phyloP scores from a whole-genome alignment of 92 coral and sea anemone species.

The Parazoanthus swiftii region DNA sequence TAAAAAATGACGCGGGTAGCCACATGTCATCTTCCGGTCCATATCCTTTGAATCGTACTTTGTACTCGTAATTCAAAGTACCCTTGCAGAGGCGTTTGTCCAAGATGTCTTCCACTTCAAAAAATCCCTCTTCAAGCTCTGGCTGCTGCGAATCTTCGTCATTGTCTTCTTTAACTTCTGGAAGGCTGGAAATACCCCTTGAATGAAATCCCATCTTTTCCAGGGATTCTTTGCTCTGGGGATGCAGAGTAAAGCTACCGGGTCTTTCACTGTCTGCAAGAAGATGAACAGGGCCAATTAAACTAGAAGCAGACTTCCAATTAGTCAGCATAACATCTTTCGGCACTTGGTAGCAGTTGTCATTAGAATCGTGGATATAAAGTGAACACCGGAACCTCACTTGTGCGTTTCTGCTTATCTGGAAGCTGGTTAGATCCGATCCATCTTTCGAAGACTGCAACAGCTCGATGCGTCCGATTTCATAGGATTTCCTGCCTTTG shows the following conservation, averaged over 20 bases:
- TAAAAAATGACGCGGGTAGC: slow-evolving; percentile 46
- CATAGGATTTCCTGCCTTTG: slow-evolving; percentile 21
- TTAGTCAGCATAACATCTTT: slow-evolving; percentile 44
- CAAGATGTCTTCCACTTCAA: slow-evolving; percentile 49
- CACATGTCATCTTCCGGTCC: slow-evolving; percentile 54
- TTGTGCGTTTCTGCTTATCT: not conserved
- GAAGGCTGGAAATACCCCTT: not conserved
- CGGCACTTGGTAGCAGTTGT: slow-evolving; percentile 26
- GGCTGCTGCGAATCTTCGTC: slow-evolving; percentile 19
- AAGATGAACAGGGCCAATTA: slow-evolving; percentile 43
- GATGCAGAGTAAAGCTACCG: slow-evolving; percentile 23
- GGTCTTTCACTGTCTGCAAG: slow-evolving; percentile 31
- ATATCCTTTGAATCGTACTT: slow-evolving; percentile 47
- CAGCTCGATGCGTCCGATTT: slow-evolving; percentile 48
- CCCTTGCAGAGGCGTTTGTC: slow-evolving; percentile 52
- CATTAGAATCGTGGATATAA: not conserved
- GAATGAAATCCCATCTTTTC: slow-evolving; percentile 29
- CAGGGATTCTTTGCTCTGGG: not conserved
- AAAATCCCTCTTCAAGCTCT: slow-evolving; percentile 40
- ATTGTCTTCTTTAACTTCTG: slow-evolving; percentile 4
- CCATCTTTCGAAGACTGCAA: slow-evolving; percentile 51
- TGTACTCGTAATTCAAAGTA: slow-evolving; percentile 40
- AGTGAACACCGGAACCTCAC: slow-evolving; percentile 47
- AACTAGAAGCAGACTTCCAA: slow-evolving; percentile 43
- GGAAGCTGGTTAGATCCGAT: slow-evolving; percentile 37